Evolutionary conservation across 1,140 invertebrate species (phyloP).

Genomic region (Hermatobates lingyangjiaoensis): DNA sequence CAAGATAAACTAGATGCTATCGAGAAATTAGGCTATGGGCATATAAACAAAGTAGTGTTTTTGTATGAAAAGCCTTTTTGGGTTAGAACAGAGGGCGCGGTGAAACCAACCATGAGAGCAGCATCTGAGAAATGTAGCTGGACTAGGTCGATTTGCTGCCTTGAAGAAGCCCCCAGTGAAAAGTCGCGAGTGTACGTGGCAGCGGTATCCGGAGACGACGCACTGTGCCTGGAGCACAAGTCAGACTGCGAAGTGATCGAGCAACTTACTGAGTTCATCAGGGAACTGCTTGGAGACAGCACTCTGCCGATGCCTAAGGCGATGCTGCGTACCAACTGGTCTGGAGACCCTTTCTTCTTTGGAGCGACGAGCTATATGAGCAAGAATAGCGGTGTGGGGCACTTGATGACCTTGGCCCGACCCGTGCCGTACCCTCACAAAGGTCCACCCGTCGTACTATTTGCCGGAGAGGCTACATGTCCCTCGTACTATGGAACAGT

Average conservation of each 20-base stretch:
- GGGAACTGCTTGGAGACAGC: constrained; percentile 40
- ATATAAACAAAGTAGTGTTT: constrained; percentile 63
- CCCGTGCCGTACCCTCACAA: constrained; percentile 38
- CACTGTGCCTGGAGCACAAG: constrained; percentile 46
- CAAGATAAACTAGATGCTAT: constrained; percentile 55
- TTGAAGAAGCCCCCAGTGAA: constrained; percentile 43
- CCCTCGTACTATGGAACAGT: constrained; percentile 52
- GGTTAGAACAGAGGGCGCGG: constrained; percentile 29
- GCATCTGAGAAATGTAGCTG: constrained; percentile 37
- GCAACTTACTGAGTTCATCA: constrained; percentile 34
- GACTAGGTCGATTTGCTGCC: constrained; percentile 40
- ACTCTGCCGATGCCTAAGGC: constrained; percentile 43
- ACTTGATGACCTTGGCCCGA: constrained; percentile 30
- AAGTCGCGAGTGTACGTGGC: constrained; percentile 29
- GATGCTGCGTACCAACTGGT: constrained; percentile 35
- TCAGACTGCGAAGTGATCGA: constrained; percentile 26
- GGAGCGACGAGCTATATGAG: constrained; percentile 48
- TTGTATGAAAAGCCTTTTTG: constrained; percentile 60
- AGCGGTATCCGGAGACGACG: constrained; percentile 24
- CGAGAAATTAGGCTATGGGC: constrained; percentile 38
- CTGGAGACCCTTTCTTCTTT: background rate
- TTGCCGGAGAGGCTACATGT: constrained; percentile 76
- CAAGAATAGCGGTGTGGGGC: constrained; percentile 35
- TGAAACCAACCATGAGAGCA: constrained; percentile 37
- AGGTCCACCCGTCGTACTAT: constrained; percentile 41